Percentiles rank a stretch among this genome's conserved stretches.
Conservation (phyloP, 1,140 invertebrate species). For the Patella vulgata region DNA sequence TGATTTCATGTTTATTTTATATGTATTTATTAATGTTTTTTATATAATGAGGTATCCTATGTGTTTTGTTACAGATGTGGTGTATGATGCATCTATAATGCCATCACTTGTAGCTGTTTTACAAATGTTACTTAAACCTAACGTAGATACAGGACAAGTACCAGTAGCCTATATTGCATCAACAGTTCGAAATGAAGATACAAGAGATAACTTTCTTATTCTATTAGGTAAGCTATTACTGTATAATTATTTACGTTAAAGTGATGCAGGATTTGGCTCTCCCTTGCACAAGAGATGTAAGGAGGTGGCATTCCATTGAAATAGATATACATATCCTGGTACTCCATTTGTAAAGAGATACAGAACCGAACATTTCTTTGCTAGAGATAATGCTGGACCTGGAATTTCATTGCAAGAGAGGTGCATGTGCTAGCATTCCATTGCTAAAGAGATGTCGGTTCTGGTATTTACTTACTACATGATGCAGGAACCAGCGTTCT, state of each 20-base stretch:
- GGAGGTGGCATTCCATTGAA: constrained; percentile 10
- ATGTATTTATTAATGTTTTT: too few species aligned
- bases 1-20: too few species aligned
- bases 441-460: too few species aligned
- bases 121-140: constrained; percentile 34
- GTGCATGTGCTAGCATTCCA: too few species aligned
- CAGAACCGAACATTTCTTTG: neutral
- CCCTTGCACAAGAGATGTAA: neutral
- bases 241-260: neutral
- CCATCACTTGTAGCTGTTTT: constrained; percentile 50
- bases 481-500: too few species aligned
- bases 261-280: neutral
- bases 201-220: constrained; percentile 54
- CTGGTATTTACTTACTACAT: too few species aligned
- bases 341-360: neutral
- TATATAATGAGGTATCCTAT: too few species aligned
- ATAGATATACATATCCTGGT: neutral
- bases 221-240: constrained; percentile 44
- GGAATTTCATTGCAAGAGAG: neutral
- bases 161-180: constrained; percentile 55
- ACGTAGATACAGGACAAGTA: constrained; percentile 8
- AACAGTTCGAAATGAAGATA: constrained; percentile 60
- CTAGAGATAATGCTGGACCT: neutral
- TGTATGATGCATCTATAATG: constrained; percentile 57
- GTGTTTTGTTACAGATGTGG: constrained; percentile 55